Evolutionary conservation across 2,888 invertebrate species (phyloP).

Genomic region (Leptarthrus brevirostris): DNA sequence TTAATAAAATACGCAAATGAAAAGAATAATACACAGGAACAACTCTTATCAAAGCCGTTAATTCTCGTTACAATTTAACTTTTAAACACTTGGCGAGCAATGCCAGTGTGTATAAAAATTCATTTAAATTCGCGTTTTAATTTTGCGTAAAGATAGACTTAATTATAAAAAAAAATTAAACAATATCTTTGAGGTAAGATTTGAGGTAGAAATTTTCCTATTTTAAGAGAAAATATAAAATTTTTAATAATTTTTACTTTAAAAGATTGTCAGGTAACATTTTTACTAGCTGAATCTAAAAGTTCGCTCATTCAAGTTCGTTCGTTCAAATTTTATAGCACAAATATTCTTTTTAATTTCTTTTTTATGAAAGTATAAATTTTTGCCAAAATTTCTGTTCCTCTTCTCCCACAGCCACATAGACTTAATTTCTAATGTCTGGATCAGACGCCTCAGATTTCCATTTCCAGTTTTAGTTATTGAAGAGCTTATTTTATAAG

Average conservation of each 20-base stretch:
- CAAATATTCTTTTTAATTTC: too few species aligned
- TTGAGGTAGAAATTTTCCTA: conserved; percentile 59
- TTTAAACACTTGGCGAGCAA: conserved; percentile 67
- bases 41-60: conserved; percentile 11
- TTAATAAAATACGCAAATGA: conserved; percentile 28
- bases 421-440: too few species aligned
- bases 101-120: conserved; percentile 63
- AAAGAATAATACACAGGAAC: conserved; percentile 13
- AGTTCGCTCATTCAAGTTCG: too few species aligned
- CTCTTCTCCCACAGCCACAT: too few species aligned
- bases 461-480: too few species aligned
- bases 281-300: background rate
- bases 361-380: too few species aligned
- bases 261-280: background rate
- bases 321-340: too few species aligned
- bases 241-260: conserved; percentile 21
- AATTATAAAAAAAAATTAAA: conserved; percentile 50
- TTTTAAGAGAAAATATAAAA: conserved; percentile 32
- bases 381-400: too few species aligned
- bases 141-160: conserved; percentile 60
- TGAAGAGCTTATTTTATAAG: too few species aligned
- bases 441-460: too few species aligned
- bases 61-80: conserved; percentile 28
- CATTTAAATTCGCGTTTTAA: conserved; percentile 63
- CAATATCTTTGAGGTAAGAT: conserved; percentile 64